Percentiles rank a stretch among this genome's conserved stretches.
Evolutionary conservation across 2,888 invertebrate species (phyloP).

Genomic region (Drosophila rellima): DNA sequence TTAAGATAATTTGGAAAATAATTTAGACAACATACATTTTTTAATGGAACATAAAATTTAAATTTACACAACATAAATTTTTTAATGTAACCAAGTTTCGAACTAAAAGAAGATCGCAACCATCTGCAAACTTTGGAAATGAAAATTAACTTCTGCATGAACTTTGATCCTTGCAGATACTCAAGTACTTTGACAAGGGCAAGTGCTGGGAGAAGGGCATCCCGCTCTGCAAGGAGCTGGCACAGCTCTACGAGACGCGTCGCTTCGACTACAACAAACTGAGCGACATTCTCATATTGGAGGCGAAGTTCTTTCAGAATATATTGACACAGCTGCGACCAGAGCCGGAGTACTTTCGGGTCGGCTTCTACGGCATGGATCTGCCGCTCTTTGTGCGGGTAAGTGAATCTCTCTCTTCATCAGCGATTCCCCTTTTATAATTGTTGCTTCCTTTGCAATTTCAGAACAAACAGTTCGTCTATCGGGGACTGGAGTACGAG

Average conservation of each 20-base stretch:
- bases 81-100: no score
- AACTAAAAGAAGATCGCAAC: no score
- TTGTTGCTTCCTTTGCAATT: background rate
- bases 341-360: slow-evolving; percentile 97
- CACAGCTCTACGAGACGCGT: slow-evolving; percentile 93
- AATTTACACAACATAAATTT: no score
- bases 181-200: slow-evolving; percentile 96
- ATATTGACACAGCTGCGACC: slow-evolving; percentile 95
- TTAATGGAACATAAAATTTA: no score
- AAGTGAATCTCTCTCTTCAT: slow-evolving; percentile 80
- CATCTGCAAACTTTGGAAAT: no score
- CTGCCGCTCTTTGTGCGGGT: slow-evolving; percentile 98
- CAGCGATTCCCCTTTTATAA: background rate
- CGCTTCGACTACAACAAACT: slow-evolving; percentile 95
- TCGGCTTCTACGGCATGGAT: slow-evolving; percentile 97
- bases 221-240: slow-evolving; percentile 95
- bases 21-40: no score
- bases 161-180: slow-evolving; percentile 87
- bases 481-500: slow-evolving; percentile 98
- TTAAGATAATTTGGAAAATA: no score
- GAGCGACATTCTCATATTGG: slow-evolving; percentile 92
- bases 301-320: slow-evolving; percentile 96
- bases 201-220: slow-evolving; percentile 99
- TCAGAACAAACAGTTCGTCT: slow-evolving; percentile 97
- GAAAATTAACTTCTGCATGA: background rate